phyloP scores from a whole-genome alignment of 2,113 vertebrate genomes.

The Erythrolamprus reginae region DNA sequence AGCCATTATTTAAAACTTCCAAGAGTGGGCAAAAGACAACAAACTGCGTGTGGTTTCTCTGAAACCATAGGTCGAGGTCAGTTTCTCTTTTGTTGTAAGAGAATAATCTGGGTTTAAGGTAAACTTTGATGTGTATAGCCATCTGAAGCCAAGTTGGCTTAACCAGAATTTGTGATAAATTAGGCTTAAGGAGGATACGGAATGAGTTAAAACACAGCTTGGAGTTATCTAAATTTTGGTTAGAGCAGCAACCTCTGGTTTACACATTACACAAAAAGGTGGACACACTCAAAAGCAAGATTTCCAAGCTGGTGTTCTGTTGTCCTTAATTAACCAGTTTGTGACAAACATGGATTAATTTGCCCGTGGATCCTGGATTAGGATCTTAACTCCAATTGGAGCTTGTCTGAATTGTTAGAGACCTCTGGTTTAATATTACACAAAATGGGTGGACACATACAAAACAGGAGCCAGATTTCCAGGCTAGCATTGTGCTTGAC shows the following conservation, averaged over 20 bases:
- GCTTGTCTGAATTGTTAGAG: background rate
- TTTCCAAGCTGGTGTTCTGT: too few species aligned
- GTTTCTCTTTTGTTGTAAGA: background rate
- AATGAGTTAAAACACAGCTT: background rate
- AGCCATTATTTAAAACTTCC: background rate
- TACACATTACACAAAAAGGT: background rate
- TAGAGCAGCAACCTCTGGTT: background rate
- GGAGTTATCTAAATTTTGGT: background rate
- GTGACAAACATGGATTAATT: too few species aligned
- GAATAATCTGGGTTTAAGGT: background rate
- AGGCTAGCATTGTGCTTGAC: background rate
- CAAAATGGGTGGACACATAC: background rate
- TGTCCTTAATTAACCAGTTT: too few species aligned
- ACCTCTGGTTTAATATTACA: background rate
- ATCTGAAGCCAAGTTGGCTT: background rate
- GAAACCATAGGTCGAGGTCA: background rate
- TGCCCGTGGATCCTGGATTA: background rate
- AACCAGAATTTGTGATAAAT: background rate
- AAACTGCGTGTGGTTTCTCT: too few species aligned
- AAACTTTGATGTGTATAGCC: background rate
- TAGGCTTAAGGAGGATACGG: background rate
- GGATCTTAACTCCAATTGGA: background rate
- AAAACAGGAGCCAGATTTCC: background rate
- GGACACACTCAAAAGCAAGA: background rate
- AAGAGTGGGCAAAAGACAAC: background rate